These are phyloP conservation scores for Heliconius congener DNA, from an alignment of 1,140 invertebrate species.

Conservation along the genomic window DNA sequence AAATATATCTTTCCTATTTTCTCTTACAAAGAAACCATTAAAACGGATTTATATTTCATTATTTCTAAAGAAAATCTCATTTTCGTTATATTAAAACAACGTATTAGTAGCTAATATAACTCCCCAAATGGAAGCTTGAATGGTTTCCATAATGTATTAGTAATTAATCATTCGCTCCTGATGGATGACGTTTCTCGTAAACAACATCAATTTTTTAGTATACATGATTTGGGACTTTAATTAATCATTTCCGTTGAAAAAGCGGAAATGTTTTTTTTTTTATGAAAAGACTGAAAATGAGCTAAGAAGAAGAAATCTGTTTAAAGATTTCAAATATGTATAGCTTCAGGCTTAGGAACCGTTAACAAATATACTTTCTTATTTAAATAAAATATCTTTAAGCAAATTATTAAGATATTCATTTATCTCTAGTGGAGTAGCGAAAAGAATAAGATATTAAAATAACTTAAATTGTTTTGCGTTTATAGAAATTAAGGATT, in stretches of 20 bases:
- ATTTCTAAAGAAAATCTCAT: slow-evolving; percentile 16
- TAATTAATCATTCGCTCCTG: slow-evolving; percentile 16
- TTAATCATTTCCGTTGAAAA: not conserved
- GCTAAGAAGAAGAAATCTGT: too few species aligned
- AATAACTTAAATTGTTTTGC: too few species aligned
- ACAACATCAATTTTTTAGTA: slow-evolving; percentile 17
- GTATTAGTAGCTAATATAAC: slow-evolving; percentile 1
- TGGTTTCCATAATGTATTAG: slow-evolving; percentile 15
- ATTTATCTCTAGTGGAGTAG: too few species aligned
- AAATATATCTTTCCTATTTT: not conserved
- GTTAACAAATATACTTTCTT: not conserved
- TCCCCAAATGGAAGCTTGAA: not conserved
- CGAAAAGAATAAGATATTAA: too few species aligned
- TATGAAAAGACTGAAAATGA: not conserved
- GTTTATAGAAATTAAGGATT: too few species aligned
- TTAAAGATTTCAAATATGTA: not conserved
- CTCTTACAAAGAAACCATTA: slow-evolving; percentile 6
- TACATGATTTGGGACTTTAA: not conserved
- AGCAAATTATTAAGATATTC: too few species aligned
- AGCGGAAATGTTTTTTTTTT: not conserved
- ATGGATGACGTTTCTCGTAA: slow-evolving; percentile 17
- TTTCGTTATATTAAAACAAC: slow-evolving; percentile 19
- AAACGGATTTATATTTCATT: slow-evolving; percentile 5
- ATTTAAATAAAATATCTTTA: too few species aligned
- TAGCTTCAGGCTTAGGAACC: not conserved